Conservation (phyloP, 2,888 invertebrate genomes). For the Adelognathus sp. region DNA sequence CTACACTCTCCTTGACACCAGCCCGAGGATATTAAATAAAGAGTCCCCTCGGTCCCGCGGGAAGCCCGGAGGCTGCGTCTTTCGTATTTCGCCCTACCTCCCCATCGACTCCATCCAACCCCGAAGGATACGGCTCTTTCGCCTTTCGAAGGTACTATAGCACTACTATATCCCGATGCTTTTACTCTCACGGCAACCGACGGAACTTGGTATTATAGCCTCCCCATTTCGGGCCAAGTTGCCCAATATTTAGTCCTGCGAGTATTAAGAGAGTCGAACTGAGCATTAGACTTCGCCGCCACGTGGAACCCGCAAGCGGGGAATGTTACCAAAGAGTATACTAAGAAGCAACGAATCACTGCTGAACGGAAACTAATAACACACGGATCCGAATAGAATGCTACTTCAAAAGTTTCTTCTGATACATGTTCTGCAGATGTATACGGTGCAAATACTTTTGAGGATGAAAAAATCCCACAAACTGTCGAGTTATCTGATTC, state of each 20-base stretch:
- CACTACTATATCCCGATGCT: conserved; percentile 23
- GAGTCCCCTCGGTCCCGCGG: conserved; percentile 72
- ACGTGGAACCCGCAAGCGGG: conserved; percentile 26
- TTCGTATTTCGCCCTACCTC: conserved; percentile 46
- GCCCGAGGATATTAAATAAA: conserved; percentile 78
- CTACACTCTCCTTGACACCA: conserved; percentile 76
- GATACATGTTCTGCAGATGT: neutral
- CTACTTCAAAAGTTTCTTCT: neutral
- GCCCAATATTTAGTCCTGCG: conserved; percentile 70
- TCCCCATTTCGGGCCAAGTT: conserved; percentile 73
- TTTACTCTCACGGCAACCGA: conserved; percentile 36
- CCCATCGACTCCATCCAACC: conserved; percentile 30
- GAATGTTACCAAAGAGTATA: conserved; percentile 39
- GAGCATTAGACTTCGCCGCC: conserved; percentile 40
- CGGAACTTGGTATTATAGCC: conserved; percentile 67
- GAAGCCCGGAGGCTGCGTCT: conserved; percentile 68
- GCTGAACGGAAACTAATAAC: conserved; percentile 31
- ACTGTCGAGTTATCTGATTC: neutral
- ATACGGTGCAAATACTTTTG: neutral
- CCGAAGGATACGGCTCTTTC: conserved; percentile 49
- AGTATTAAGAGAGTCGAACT: conserved; percentile 59
- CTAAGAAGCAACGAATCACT: conserved; percentile 30
- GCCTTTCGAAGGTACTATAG: conserved; percentile 30
- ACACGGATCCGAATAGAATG: neutral
- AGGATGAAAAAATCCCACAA: neutral